Evolutionary conservation across 2,888 invertebrate species (phyloP), one percentile per base, ranked within the genome.

Genomic region (Nasonovia ribisnigri): DNA sequence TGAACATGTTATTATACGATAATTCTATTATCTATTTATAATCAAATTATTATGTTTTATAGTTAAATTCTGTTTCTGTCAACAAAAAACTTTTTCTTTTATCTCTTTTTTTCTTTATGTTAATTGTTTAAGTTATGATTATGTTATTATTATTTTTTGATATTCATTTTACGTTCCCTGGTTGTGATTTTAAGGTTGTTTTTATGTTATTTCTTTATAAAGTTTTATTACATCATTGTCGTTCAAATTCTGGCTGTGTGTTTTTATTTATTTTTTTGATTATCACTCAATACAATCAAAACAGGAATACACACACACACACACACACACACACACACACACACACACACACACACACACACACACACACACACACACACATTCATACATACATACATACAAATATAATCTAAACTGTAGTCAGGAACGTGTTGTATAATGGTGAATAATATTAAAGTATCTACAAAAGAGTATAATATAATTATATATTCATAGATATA

Each of bases 161-260:
- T n/a, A 90, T 90, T 93, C 60, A 46, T 93, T 90, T 93, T 93
- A 90, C 90, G 93, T 93, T 93, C 93, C 86, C 84, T 93, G 93
- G 93, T 93, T 93, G 93, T 93, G 93, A 93, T 60, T 93, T 86
- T 90, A 93, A 84, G 90, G 93, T 93, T 93, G 93, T 93, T 90
- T 93, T 93, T 90, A 90, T 87, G 90, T 93, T 93, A 90, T 93
- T 90, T 87, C 90, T 93, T 86, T 90, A 90, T 93, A 87, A 93
- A 90, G 90, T 93, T 93, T 93, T 93, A 93, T 93, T 90, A 93
- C 51, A 90, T 90, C 48, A 93, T 93, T 93, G 86, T 90, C 93
- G 93, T 93, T 93, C 90, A 51, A 93, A 87, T 86, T 90, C 1
- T 48, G 84, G 48, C 8, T 60, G 92, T 29, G 93, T 92, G 10